phyloP scores from a whole-genome alignment of 2,888 invertebrate species.

The Agapetus fuscipes region DNA sequence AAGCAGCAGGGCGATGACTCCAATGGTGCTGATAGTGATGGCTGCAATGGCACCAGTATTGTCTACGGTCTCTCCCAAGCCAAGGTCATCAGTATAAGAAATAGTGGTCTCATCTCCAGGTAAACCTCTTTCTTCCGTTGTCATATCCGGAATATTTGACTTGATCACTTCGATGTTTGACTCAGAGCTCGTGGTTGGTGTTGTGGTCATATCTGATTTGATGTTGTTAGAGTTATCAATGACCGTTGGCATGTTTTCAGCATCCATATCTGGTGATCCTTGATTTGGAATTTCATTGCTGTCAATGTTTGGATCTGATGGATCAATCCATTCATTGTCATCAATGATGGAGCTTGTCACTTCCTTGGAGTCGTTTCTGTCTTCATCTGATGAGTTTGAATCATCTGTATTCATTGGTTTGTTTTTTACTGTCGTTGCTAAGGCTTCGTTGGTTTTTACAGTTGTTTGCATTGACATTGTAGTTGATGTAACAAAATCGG shows the following conservation, averaged over 20 bases:
- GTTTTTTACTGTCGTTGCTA: conserved; percentile 7
- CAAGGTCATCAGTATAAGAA: conserved; percentile 31
- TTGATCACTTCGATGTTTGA: conserved; percentile 18
- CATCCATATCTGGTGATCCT: conserved; percentile 11
- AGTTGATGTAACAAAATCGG: conserved; percentile 8
- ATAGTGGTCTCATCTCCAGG: conserved; percentile 29
- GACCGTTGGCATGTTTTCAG: conserved; percentile 17
- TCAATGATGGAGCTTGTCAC: conserved; percentile 4
- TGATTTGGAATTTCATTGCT: conserved; percentile 12
- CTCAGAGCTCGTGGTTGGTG: conserved; percentile 3
- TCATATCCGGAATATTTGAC: conserved; percentile 4
- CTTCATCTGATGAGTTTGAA: too few species aligned
- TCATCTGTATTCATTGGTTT: conserved; percentile 12
- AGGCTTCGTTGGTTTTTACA: neutral
- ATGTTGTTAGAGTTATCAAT: conserved; percentile 7
- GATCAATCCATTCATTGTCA: conserved; percentile 12
- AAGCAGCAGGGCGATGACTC: conserved; percentile 64
- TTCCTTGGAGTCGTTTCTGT: conserved; percentile 1
- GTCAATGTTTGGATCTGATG: conserved; percentile 13
- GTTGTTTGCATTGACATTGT: conserved; percentile 8
- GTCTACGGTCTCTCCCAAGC: conserved; percentile 31
- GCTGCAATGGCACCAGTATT: conserved; percentile 68
- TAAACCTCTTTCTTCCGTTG: conserved; percentile 28
- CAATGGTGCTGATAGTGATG: conserved; percentile 71
- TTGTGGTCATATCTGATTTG: conserved; percentile 16